These are phyloP conservation scores for Prenolepis imparis DNA, from an alignment of 2,888 invertebrate genomes.

Conservation along the genomic window DNA sequence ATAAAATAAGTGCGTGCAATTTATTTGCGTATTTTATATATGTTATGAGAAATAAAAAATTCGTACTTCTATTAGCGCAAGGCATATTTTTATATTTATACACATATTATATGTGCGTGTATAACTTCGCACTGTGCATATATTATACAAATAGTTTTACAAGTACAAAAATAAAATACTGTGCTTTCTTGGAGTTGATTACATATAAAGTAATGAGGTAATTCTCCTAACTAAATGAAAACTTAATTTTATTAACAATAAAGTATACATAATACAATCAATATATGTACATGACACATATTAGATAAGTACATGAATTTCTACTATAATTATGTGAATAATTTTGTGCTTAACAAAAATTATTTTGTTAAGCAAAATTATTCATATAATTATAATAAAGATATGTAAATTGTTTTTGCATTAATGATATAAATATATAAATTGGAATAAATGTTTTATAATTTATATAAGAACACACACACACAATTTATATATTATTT, in stretches of 20 bases:
- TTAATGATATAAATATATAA: not conserved
- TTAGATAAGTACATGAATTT: too few relatives aligned
- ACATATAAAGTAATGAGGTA: not conserved
- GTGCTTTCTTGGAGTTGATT: not conserved
- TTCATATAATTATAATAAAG: not conserved
- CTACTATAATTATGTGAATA: too few relatives aligned
- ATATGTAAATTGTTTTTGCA: not conserved
- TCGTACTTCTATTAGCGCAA: not conserved
- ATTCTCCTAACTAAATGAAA: not conserved
- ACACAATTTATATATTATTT: not conserved
- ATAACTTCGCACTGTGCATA: too few relatives aligned
- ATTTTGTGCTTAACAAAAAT: too few relatives aligned
- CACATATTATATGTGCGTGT: not conserved
- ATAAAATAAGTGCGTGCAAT: not conserved
- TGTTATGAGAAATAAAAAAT: not conserved
- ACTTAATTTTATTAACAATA: not conserved
- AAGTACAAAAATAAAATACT: not conserved
- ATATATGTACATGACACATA: too few relatives aligned
- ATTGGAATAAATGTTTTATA: not conserved
- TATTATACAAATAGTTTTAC: conserved; percentile 1
- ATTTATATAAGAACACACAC: not conserved
- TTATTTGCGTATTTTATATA: not conserved
- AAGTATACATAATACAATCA: too few relatives aligned
- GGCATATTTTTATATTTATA: not conserved
- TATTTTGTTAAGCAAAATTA: too few relatives aligned